Conservation (phyloP, 2,113 vertebrate genomes). For the Uropsilus gracilis region DNA sequence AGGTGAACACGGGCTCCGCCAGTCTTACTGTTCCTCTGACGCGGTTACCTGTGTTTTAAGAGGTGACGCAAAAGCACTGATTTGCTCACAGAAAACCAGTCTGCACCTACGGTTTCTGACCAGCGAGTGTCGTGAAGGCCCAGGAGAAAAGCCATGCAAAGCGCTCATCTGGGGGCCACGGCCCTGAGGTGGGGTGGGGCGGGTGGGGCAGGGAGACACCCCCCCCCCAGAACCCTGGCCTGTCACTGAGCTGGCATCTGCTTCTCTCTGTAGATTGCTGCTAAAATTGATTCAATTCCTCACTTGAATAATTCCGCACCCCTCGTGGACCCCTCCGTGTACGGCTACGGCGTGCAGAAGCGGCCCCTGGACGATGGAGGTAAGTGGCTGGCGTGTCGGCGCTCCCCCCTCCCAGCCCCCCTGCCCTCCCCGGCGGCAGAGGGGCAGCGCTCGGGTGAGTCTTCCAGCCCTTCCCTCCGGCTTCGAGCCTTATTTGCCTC, state of each 20-base stretch:
- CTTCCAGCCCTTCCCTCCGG: background rate
- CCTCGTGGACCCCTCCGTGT: conserved; percentile 94
- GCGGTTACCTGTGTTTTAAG: background rate
- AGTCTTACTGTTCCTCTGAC: too few relatives aligned
- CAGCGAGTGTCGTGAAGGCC: background rate
- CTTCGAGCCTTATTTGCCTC: conserved; percentile 47
- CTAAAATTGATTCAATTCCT: conserved; percentile 97
- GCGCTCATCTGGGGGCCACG: too few relatives aligned
- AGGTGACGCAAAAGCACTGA: background rate
- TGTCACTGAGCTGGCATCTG: conserved; percentile 65
- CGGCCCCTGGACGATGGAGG: conserved; percentile 96
- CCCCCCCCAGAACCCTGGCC: background rate
- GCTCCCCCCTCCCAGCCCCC: background rate
- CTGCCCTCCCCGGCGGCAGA: background rate
- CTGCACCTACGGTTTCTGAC: background rate
- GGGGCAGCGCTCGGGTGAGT: background rate
- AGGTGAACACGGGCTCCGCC: too few relatives aligned
- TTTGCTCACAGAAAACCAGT: background rate
- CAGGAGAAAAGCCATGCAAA: background rate
- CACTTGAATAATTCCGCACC: conserved; percentile 96
- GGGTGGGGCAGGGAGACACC: too few relatives aligned
- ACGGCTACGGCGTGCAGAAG: conserved; percentile 95
- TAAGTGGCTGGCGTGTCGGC: conserved; percentile 77
- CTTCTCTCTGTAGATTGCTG: conserved; percentile 92
- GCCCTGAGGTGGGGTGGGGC: too few relatives aligned